Conservation (phyloP, 2,888 invertebrate genomes). For the Deilephila porcellus region DNA sequence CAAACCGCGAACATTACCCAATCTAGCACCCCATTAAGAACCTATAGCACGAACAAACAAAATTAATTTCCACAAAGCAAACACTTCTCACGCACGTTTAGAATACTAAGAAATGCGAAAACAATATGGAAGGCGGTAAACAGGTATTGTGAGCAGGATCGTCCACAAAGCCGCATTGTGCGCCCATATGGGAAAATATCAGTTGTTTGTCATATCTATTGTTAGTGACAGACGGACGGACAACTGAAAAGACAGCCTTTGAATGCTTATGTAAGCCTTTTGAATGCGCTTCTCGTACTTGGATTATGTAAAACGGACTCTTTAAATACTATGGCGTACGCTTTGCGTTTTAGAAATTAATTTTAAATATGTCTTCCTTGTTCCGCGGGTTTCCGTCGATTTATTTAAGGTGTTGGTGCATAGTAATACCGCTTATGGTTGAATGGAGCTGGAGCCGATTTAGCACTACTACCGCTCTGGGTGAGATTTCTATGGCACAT, state of each 20-base stretch:
- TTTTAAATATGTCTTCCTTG: constrained; percentile 11
- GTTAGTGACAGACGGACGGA: constrained; percentile 78
- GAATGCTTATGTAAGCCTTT: constrained; percentile 74
- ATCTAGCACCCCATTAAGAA: constrained; percentile 11
- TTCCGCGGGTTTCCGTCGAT: background rate
- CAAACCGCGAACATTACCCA: background rate
- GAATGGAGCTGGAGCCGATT: background rate
- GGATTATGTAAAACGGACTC: constrained; percentile 48
- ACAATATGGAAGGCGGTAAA: constrained; percentile 62
- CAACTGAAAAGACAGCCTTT: constrained; percentile 80
- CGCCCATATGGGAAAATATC: constrained; percentile 81
- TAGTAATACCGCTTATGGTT: background rate
- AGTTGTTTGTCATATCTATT: constrained; percentile 80
- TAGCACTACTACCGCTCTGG: too few species aligned
- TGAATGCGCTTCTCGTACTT: constrained; percentile 51
- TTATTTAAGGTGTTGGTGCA: background rate
- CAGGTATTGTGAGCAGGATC: constrained; percentile 58
- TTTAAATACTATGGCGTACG: constrained; percentile 1
- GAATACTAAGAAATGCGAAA: constrained; percentile 56
- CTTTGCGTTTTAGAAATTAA: constrained; percentile 24
- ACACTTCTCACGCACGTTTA: constrained; percentile 34
- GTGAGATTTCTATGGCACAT: too few species aligned
- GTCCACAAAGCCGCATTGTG: constrained; percentile 74
- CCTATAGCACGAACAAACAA: background rate
- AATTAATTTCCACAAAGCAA: constrained; percentile 40